Conservation (phyloP, 2,888 invertebrate species). For the Leptodirus hochenwartii region DNA sequence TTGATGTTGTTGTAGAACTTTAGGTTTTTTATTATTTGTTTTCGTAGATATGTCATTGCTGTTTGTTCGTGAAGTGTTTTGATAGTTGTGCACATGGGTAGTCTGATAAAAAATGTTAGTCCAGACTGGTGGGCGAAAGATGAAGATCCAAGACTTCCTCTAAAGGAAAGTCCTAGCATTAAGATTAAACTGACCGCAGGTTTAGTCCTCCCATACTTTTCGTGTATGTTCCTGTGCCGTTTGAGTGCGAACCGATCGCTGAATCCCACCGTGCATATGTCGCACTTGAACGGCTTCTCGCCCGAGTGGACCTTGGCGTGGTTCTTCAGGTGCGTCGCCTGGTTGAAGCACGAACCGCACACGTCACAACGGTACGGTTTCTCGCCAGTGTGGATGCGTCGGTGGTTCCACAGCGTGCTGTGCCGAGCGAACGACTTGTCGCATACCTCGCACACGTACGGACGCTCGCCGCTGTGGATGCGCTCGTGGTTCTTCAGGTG, state of each 20-base stretch:
- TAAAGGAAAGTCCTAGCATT: too few relatives aligned
- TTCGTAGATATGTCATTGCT: too few relatives aligned
- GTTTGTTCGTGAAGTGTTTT: too few relatives aligned
- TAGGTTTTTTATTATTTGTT: too few relatives aligned
- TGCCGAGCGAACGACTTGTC: constrained; percentile 79
- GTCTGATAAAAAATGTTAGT: too few relatives aligned
- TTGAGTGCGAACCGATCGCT: constrained; percentile 76
- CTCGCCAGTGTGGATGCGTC: constrained; percentile 74
- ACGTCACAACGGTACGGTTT: constrained; percentile 77
- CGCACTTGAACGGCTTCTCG: constrained; percentile 67
- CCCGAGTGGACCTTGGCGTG: constrained; percentile 73
- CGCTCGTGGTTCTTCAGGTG: constrained; percentile 79
- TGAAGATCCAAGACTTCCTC: too few relatives aligned
- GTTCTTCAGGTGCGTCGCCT: constrained; percentile 76
- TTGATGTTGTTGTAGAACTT: too few relatives aligned
- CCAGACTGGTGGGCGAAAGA: too few relatives aligned
- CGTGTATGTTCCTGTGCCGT: constrained; percentile 71
- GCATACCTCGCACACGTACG: constrained; percentile 77
- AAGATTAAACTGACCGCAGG: too few relatives aligned
- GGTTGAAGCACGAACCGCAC: constrained; percentile 79
- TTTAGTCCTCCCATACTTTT: constrained; percentile 57
- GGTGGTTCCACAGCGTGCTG: constrained; percentile 76
- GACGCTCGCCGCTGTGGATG: constrained; percentile 74
- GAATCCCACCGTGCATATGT: constrained; percentile 71
- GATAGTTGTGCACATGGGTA: too few relatives aligned